phyloP scores from a whole-genome alignment of 2,113 vertebrate genomes.

The Macheiramphus alcinus region DNA sequence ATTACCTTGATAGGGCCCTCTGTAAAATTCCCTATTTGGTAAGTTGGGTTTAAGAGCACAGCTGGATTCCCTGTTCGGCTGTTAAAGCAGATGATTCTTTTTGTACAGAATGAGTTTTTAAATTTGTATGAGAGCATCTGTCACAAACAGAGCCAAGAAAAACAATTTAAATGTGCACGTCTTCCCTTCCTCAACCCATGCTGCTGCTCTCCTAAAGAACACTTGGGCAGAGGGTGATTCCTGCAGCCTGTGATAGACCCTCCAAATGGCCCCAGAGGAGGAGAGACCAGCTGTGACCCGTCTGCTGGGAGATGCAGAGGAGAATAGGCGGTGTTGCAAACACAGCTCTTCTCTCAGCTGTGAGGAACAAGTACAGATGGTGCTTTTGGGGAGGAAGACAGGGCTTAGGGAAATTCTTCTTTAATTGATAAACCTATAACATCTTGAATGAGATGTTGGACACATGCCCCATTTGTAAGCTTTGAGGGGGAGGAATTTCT shows the following conservation, averaged over 20 bases:
- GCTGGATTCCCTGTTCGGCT: neutral
- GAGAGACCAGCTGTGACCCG: neutral
- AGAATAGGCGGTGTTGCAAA: neutral
- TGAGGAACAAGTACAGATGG: neutral
- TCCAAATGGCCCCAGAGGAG: neutral
- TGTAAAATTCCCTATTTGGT: neutral
- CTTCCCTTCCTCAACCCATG: neutral
- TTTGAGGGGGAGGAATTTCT: neutral
- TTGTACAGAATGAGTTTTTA: neutral
- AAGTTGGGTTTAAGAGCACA: neutral
- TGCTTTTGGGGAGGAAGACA: neutral
- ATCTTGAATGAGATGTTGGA: neutral
- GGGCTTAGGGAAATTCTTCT: neutral
- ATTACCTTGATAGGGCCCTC: accelerated
- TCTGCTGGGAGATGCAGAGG: neutral
- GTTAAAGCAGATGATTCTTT: neutral
- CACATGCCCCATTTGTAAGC: neutral
- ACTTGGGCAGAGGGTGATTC: accelerated
- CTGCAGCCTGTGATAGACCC: neutral
- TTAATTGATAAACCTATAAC: neutral
- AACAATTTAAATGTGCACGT: accelerated
- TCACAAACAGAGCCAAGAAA: neutral
- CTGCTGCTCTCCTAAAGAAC: neutral
- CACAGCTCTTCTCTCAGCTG: neutral
- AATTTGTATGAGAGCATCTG: neutral